Conservation (phyloP, 2,888 invertebrate species). For the Pseudococcus longispinus region DNA sequence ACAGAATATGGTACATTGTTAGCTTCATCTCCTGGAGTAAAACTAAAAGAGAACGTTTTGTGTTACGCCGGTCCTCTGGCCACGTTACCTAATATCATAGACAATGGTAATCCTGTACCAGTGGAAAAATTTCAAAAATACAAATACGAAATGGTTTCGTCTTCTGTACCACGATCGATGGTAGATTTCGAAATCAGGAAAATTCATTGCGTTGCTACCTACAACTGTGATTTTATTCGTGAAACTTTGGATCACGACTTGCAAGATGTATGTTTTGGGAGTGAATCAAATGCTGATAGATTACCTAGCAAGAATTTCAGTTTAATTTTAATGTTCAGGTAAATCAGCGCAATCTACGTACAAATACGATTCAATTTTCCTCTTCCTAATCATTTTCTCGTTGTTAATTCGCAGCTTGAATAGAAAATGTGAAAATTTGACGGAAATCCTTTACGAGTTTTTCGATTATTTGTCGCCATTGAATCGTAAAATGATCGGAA, state of each 20-base stretch:
- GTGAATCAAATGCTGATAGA: background rate
- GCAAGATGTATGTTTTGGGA: constrained; percentile 13
- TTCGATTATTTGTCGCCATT: constrained; percentile 36
- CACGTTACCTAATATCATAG: background rate
- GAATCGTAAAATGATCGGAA: constrained; percentile 51
- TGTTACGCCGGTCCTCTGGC: constrained; percentile 17
- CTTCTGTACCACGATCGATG: background rate
- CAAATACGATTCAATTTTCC: too few relatives aligned
- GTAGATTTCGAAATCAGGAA: background rate
- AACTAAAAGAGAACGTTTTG: background rate
- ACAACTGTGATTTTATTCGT: background rate
- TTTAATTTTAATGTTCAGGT: constrained; percentile 44
- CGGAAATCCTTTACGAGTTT: background rate
- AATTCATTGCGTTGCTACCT: constrained; percentile 25
- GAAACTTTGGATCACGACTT: constrained; percentile 19
- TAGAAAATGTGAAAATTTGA: background rate
- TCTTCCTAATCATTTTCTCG: background rate
- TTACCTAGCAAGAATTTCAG: background rate
- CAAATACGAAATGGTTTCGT: background rate
- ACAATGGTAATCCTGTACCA: background rate
- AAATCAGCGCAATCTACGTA: background rate
- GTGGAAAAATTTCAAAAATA: constrained; percentile 26
- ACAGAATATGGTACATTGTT: background rate
- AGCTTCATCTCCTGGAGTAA: background rate
- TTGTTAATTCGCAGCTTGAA: background rate